Conservation (phyloP, 1,140 invertebrate genomes). For the Ephestia elutella region DNA sequence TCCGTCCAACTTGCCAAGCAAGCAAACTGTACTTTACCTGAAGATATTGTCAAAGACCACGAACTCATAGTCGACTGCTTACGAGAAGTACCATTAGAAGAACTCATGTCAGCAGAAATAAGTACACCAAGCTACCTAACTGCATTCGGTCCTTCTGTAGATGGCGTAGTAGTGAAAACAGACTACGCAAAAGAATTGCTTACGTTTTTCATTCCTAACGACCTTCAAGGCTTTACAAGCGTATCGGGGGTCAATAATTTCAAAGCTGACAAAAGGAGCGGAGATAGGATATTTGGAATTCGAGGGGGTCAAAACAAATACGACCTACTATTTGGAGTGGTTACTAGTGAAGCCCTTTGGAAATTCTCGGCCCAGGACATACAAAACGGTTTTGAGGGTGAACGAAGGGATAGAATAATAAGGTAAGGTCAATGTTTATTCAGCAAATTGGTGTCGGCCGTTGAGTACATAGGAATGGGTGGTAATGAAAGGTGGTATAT, state of each 20-base stretch:
- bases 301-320: constrained; percentile 77
- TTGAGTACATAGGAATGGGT: constrained; percentile 21
- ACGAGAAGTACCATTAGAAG: constrained; percentile 83
- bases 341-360: constrained; percentile 89
- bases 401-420: constrained; percentile 91
- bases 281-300: constrained; percentile 60
- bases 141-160: constrained; percentile 89
- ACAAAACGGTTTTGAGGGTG: constrained; percentile 91
- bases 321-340: constrained; percentile 88
- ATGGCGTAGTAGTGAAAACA: constrained; percentile 89
- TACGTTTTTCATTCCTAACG: constrained; percentile 79
- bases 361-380: constrained; percentile 89
- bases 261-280: constrained; percentile 74
- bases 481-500: constrained; percentile 22
- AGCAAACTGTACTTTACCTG: constrained; percentile 90
- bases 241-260: constrained; percentile 47
- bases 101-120: constrained; percentile 86
- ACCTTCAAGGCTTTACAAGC: constrained; percentile 78
- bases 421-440: constrained; percentile 61
- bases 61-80: constrained; percentile 88
- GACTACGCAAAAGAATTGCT: constrained; percentile 85
- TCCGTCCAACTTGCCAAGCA: constrained; percentile 81
- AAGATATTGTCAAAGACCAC: constrained; percentile 84
- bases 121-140: constrained; percentile 88
- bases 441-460: constrained; percentile 37